These are phyloP conservation scores for Periophthalmus magnuspinnatus DNA, from an alignment of 2,797 vertebrate genomes.

Conservation along the genomic window DNA sequence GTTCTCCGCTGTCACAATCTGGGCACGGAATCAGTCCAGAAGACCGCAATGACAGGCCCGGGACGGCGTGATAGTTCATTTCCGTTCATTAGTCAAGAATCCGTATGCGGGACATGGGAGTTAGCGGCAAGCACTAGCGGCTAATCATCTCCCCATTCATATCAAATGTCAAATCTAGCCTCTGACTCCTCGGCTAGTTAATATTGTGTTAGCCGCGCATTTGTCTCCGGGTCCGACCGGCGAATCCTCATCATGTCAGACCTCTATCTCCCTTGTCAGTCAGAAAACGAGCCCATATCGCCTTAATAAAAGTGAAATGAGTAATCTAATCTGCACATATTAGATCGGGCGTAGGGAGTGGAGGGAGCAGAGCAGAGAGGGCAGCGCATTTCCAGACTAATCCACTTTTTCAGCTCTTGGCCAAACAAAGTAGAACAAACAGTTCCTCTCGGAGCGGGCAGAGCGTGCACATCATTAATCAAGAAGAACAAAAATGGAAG, in stretches of 20 bases:
- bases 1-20: not conserved
- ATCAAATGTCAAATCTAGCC: conserved; percentile 66
- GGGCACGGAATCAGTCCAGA: conserved; percentile 31
- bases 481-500: conserved; percentile 36
- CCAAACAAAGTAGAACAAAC: conserved; percentile 57
- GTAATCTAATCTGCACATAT: conserved; percentile 61
- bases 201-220: conserved; percentile 63
- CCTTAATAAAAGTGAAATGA: conserved; percentile 52
- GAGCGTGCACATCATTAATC: conserved; percentile 52
- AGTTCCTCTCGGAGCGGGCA: conserved; percentile 26
- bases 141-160: conserved; percentile 66
- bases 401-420: conserved; percentile 33
- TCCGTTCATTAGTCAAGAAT: conserved; percentile 61
- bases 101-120: conserved; percentile 37
- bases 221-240: conserved; percentile 59
- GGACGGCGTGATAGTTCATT: conserved; percentile 55
- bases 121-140: conserved; percentile 49
- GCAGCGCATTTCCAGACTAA: conserved; percentile 14
- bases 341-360: conserved; percentile 33
- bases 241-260: conserved; percentile 45
- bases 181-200: conserved; percentile 54
- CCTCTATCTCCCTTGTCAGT: conserved; percentile 38
- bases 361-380: not conserved
- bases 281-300: conserved; percentile 45
- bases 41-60: conserved; percentile 25